These are phyloP conservation scores for Pyrocephalus nanus DNA, from an alignment of 2,797 vertebrate species.

Conservation along the genomic window DNA sequence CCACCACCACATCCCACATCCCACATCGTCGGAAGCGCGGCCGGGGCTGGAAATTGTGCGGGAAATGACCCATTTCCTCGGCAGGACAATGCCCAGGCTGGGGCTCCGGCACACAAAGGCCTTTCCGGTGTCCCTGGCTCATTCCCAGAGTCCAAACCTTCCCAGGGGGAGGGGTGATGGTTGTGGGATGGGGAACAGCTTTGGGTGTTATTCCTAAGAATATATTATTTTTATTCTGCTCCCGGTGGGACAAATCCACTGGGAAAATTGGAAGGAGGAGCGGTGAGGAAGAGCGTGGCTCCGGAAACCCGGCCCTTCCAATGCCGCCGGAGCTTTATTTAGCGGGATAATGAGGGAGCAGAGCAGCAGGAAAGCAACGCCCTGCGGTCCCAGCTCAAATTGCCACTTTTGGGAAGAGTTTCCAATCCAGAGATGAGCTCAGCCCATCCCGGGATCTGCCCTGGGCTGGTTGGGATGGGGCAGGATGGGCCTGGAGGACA, in stretches of 20 bases:
- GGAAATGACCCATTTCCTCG: constrained; percentile 61
- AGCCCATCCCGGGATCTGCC: not conserved
- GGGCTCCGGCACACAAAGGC: not conserved
- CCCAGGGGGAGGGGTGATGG: not conserved
- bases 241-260: not conserved
- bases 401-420: constrained; percentile 3
- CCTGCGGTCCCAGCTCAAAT: constrained; percentile 19
- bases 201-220: not conserved
- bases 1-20: not conserved
- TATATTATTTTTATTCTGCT: not conserved
- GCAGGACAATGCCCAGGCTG: constrained; percentile 28
- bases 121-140: not conserved
- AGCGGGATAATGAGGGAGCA: constrained; percentile 49
- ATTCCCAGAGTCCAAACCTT: not conserved
- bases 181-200: not conserved
- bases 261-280: not conserved
- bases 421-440: constrained; percentile 35
- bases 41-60: constrained; percentile 5
- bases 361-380: constrained; percentile 49
- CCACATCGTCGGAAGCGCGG: not conserved
- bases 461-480: not conserved
- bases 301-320: constrained; percentile 42
- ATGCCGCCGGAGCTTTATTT: not conserved
- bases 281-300: not conserved
- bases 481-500: not conserved